These are phyloP conservation scores for Hypolimnas misippus DNA, from an alignment of 2,888 invertebrate species.

Conservation along the genomic window DNA sequence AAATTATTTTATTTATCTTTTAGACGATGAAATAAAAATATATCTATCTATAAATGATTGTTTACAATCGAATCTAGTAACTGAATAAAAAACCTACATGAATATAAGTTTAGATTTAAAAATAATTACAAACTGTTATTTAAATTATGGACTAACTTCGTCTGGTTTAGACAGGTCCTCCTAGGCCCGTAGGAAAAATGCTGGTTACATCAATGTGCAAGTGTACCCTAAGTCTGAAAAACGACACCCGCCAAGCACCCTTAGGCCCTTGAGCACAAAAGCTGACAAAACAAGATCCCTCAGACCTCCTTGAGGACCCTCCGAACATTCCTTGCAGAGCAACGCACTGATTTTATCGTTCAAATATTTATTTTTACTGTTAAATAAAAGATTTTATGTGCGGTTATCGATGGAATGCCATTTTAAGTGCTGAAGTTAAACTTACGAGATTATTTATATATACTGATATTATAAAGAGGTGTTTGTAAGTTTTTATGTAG, in stretches of 20 bases:
- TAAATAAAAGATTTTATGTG: background rate
- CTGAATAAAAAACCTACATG: no score
- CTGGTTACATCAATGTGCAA: slow-evolving; percentile 9
- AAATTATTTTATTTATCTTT: no score
- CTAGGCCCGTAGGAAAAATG: background rate
- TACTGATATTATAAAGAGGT: no score
- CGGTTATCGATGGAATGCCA: background rate
- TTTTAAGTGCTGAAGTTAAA: background rate
- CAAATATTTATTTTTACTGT: background rate
- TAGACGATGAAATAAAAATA: no score
- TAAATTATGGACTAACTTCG: background rate
- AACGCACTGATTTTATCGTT: background rate
- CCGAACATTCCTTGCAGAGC: slow-evolving; percentile 16
- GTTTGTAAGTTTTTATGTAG: no score
- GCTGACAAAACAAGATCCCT: slow-evolving; percentile 39
- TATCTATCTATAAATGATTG: no score
- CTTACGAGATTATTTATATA: no score
- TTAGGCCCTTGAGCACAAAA: slow-evolving; percentile 34
- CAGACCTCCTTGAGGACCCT: slow-evolving; percentile 28
- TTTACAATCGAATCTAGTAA: no score
- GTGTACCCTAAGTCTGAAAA: background rate
- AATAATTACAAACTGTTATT: no score
- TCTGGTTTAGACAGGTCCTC: background rate
- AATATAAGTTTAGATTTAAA: no score
- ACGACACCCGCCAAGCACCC: slow-evolving; percentile 26